Evolutionary conservation across 53 echinoderm and acorn worm species (phyloP).

Genomic region (Holothuria scabra): DNA sequence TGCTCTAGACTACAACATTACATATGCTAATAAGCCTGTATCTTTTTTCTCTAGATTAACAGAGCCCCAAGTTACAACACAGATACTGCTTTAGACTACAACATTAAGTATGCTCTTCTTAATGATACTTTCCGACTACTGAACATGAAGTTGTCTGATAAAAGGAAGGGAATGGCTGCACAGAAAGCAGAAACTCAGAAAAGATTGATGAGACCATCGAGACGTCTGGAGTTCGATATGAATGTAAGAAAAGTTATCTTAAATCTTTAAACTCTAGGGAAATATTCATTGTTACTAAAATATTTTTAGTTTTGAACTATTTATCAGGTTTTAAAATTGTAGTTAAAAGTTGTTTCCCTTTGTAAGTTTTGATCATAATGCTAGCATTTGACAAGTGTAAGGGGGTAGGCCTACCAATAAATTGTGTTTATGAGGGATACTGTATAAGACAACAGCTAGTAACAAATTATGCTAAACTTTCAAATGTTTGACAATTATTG

Average conservation of each 20-base stretch:
- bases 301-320: no score
- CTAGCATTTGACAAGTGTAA: no score
- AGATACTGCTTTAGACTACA: conserved; percentile 89
- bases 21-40: conserved; percentile 59
- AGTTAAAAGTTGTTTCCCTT: not conserved
- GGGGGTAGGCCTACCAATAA: no score
- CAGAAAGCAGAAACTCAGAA: conserved; percentile 94
- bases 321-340: not conserved
- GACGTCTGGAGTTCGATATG: conserved; percentile 68
- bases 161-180: conserved; percentile 88
- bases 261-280: no score
- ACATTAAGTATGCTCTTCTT: conserved; percentile 88
- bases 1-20: conserved; percentile 93
- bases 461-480: no score
- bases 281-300: not conserved
- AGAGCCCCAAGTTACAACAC: conserved; percentile 97
- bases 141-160: conserved; percentile 92
- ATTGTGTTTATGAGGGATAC: no score
- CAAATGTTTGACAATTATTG: no score
- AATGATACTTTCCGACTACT: conserved; percentile 80
- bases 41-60: conserved; percentile 73
- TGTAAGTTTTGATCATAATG: no score
- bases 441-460: no score
- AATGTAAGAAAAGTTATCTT: conserved; percentile 52
- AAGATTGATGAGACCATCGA: conserved; percentile 79